Base-by-base conservation (phyloP, 1,140 invertebrate genomes). In the Drosophila fuyamai region DNA sequence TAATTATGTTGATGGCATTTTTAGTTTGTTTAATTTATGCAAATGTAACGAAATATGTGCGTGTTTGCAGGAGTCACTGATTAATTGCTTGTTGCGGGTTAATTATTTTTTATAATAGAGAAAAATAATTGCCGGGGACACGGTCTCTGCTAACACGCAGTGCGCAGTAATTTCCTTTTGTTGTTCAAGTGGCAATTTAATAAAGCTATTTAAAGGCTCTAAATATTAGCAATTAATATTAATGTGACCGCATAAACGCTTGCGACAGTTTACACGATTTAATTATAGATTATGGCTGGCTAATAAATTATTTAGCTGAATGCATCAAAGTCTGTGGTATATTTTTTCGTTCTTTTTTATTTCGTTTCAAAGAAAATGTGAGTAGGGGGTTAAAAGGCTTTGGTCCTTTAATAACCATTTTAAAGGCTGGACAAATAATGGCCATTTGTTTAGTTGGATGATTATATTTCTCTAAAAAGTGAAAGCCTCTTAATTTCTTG, bases 211-310 rank as follows among this genome's bases (percentile, higher is more conserved):
- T 76, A 82, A 82, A 65, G 54, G 62, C 54, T 29, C 58, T 65
- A 67, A 77, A 81, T 86, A 86, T 86, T 76, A 86, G 83, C 83
- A 70, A 86, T 86, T 79, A 86, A 86, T 86, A 86, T 86, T 86
- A 86, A 86, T 88, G 83, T 46, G 40, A 32, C 59, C 79, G 60
- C 70, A 74, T 81, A 75, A 81, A 75, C 68, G 60, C 60, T 40
- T 47, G 53, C 65, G 62, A 50, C 66, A 68, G 58, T 70, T 89
- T 77, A 83, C 57, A 74, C 65, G 84, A 88, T 88, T 88, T 88
- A 88, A 88, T 88, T 89, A 89, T 88, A 88, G 84, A 88, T 88
- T 89, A 76, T 50, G 60, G 32, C 35, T 10, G 16, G 54, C 18
- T 46, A 76, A 67, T 76, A 67, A 66, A 76, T 76, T 48, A 76